phyloP scores from a whole-genome alignment of 2,797 vertebrate genomes.

The Labeo calbasu region DNA sequence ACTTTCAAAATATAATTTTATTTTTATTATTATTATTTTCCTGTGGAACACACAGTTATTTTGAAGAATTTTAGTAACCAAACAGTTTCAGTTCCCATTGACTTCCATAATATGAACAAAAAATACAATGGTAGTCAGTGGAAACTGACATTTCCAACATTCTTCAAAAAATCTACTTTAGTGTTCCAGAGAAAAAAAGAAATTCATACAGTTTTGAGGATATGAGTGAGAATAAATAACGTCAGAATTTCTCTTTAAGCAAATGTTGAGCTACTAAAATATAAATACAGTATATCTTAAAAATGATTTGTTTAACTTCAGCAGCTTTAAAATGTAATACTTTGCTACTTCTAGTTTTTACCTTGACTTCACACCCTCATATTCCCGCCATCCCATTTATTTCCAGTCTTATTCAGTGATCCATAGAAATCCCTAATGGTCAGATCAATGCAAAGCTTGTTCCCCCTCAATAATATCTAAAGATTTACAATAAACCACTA shows the following conservation, averaged over 20 bases:
- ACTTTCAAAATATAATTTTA: too few relatives aligned
- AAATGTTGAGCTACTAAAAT: neutral
- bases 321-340: neutral
- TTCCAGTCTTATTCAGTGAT: conserved; percentile 28
- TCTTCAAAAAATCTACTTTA: neutral
- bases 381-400: neutral
- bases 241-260: neutral
- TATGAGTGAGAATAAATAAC: neutral
- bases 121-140: neutral
- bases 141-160: too few relatives aligned
- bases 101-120: neutral
- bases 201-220: neutral
- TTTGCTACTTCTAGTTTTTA: neutral
- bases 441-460: conserved; percentile 40
- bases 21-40: too few relatives aligned
- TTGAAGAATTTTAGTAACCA: too few relatives aligned
- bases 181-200: too few relatives aligned
- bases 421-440: conserved; percentile 33
- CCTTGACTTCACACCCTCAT: neutral
- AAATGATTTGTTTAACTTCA: neutral
- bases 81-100: too few relatives aligned
- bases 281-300: neutral
- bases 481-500: conserved; percentile 41
- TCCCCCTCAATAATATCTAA: conserved; percentile 31
- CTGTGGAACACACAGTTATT: too few relatives aligned